These are phyloP conservation scores for Nestor notabilis DNA, from an alignment of 2,113 vertebrate species.

Conservation along the genomic window DNA sequence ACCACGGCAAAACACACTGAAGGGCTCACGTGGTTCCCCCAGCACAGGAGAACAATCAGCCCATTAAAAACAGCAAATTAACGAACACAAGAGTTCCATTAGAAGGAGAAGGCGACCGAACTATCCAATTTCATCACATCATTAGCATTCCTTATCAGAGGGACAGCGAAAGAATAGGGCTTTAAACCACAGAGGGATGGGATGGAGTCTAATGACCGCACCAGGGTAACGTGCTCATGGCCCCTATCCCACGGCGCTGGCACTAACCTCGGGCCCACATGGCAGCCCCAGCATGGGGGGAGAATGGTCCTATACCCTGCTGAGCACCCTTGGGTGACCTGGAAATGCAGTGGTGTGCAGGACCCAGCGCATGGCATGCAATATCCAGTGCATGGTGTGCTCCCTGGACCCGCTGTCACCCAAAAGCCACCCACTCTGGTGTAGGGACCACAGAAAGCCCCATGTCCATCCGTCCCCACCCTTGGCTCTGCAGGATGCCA, in stretches of 20 bases:
- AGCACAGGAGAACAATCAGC: constrained; percentile 44
- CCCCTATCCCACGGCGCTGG: background rate
- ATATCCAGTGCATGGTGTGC: accelerated
- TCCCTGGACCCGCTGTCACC: background rate
- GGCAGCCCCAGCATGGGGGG: accelerated
- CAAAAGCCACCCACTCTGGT: background rate
- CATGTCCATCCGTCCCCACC: accelerated
- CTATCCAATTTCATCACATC: constrained; percentile 47
- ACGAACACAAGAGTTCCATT: constrained; percentile 26
- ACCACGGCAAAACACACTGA: background rate
- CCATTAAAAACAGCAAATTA: constrained; percentile 62
- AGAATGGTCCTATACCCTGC: background rate
- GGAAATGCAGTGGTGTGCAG: accelerated
- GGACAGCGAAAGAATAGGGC: background rate
- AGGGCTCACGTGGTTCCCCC: background rate
- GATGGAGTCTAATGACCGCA: background rate
- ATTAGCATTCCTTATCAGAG: constrained; percentile 50
- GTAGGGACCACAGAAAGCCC: background rate
- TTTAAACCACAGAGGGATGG: background rate
- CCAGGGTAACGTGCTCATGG: background rate
- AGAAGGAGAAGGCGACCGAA: background rate
- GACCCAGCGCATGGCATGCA: accelerated
- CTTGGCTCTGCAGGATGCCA: accelerated
- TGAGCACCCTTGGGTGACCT: background rate
- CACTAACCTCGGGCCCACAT: background rate